Evolutionary conservation across 2,888 invertebrate species (phyloP).

Genomic region (Eulithis testata): DNA sequence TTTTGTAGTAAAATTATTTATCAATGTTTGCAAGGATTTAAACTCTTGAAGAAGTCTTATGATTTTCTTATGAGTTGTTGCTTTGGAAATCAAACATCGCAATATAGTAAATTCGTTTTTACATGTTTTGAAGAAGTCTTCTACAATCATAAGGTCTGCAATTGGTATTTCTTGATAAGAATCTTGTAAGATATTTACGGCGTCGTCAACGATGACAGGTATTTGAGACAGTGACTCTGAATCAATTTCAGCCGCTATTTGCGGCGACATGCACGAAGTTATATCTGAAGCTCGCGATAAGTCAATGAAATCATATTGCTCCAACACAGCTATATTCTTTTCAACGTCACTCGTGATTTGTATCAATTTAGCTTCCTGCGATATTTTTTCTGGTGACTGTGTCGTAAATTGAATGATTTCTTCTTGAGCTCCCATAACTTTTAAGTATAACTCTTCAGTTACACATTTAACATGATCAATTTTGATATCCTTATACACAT

Average conservation of each 20-base stretch:
- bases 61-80: slow-evolving; percentile 64
- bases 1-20: slow-evolving; percentile 60
- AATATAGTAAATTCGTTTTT: slow-evolving; percentile 67
- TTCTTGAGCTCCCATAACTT: slow-evolving; percentile 63
- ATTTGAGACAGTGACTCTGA: slow-evolving; percentile 61
- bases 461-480: slow-evolving; percentile 61
- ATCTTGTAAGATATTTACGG: slow-evolving; percentile 62
- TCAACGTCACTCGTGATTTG: slow-evolving; percentile 68
- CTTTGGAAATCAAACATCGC: slow-evolving; percentile 60
- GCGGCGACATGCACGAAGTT: slow-evolving; percentile 52
- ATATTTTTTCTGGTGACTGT: slow-evolving; percentile 49
- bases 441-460: slow-evolving; percentile 65
- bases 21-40: slow-evolving; percentile 53
- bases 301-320: slow-evolving; percentile 71
- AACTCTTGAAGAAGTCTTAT: slow-evolving; percentile 72
- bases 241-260: slow-evolving; percentile 60
- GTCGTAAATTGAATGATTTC: slow-evolving; percentile 65
- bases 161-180: slow-evolving; percentile 52
- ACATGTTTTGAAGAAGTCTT: slow-evolving; percentile 67
- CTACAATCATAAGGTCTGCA: slow-evolving; percentile 61
- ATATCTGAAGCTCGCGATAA: slow-evolving; percentile 64
- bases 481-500: slow-evolving; percentile 59
- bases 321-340: slow-evolving; percentile 67
- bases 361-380: slow-evolving; percentile 65
- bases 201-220: slow-evolving; percentile 61